These are phyloP conservation scores for Capricornis sumatraensis DNA, from an alignment of 2,113 vertebrate genomes.

Conservation along the genomic window DNA sequence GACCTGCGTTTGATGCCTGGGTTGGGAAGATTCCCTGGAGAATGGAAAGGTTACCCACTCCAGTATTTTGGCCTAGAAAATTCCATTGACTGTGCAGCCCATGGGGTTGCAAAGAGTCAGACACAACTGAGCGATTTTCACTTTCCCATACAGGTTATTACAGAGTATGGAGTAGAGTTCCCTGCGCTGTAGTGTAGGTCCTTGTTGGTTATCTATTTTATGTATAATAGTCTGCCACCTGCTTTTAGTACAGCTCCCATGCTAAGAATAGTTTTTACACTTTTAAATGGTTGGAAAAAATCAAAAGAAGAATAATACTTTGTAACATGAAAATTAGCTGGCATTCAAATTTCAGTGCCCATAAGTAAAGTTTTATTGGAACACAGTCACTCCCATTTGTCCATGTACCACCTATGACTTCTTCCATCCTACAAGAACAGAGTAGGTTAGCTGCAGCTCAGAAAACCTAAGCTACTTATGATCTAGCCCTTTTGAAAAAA, in stretches of 20 bases:
- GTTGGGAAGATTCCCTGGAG: not conserved
- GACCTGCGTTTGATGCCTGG: not conserved
- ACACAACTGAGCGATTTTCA: not conserved
- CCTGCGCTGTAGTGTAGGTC: not conserved
- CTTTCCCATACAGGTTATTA: not conserved
- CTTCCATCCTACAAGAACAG: not conserved
- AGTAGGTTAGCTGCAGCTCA: not conserved
- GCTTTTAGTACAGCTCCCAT: not conserved
- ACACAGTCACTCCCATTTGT: rapidly evolving
- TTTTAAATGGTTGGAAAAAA: not conserved
- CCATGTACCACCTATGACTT: rapidly evolving
- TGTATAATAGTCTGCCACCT: not conserved
- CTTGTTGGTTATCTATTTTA: not conserved
- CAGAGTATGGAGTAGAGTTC: not conserved
- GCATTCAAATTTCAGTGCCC: not conserved
- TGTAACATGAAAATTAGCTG: not conserved
- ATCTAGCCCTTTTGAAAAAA: not conserved
- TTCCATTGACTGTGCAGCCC: not conserved
- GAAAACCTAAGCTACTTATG: not conserved
- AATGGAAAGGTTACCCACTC: not conserved
- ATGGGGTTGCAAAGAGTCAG: not conserved
- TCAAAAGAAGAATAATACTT: not conserved
- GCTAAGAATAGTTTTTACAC: not conserved
- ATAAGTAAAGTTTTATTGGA: not conserved
- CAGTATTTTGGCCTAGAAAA: not conserved